Evolutionary conservation across 92 coral and sea anemone genomes (phyloP), one percentile per base, ranked within the genome.

Genomic region (Pocillopora grandis): DNA sequence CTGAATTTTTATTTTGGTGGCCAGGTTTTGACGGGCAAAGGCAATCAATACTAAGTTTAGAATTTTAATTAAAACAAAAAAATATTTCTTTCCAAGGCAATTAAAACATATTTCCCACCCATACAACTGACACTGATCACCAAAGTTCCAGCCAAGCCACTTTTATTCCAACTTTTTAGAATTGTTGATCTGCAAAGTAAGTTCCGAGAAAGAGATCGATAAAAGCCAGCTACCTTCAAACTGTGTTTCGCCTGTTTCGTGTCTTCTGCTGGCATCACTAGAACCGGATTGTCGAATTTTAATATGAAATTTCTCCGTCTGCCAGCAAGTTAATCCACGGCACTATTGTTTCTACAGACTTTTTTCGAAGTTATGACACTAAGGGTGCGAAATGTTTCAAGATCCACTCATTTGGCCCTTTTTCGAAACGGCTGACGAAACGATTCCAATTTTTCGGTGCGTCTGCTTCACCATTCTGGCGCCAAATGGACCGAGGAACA

Each of bases 81-180:
- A 70, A 70, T 70, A 35, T 68, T 37, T 70, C 75, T 70, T 33
- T 70, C 57, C 74, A 33, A 15, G 56, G 42, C 12, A 69, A 69
- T 33, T 69, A 36, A 36, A 70, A 16, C 75, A 36, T 13, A 35
- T 35, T 35, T 37, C 33, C 57, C 18, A 20, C 56, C 16, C 19
- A 36, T 15, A 35, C 21, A 16, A n/a, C 31, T 27, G 31, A 27
- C 16, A 18, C 56, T 15, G 23, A 64, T 64, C 9, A 18, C 16
- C 17, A 33, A 12, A 70, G 19, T 11, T 4, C 21, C 14, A 70
- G 13, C 23, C 75, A 12, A 67, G 18, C 14, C 49, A 67, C 7
- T 3, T 42, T 42, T 42, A 23, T 67, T 67, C n/a, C 31, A 63
- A 63, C 18, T 10, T 27, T 63, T 6, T 3, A 12, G 2, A 13